Conservation (phyloP, 2,888 invertebrate species). For the Lasioglossum villosulum region DNA sequence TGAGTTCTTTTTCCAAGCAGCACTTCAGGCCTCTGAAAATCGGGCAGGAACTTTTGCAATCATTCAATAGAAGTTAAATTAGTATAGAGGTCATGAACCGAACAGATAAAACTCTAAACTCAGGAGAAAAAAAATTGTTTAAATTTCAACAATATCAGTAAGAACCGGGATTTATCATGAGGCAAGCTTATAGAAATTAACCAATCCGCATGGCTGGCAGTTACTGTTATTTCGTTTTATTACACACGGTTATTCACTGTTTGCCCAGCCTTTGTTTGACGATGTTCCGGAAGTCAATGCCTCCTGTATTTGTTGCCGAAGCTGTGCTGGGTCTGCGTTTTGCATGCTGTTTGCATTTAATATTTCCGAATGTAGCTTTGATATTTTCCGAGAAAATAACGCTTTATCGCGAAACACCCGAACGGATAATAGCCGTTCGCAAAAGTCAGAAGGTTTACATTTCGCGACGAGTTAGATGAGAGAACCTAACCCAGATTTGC, state of each 20-base stretch:
- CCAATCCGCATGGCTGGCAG: slow-evolving; percentile 5
- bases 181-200: slow-evolving; percentile 9
- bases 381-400: slow-evolving; percentile 46
- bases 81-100: not conserved
- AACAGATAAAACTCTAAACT: not conserved
- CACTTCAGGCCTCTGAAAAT: not conserved
- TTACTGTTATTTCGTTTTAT: slow-evolving; percentile 49
- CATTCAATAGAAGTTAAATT: not conserved
- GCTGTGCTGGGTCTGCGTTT: slow-evolving; percentile 22
- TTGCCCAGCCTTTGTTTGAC: slow-evolving; percentile 35
- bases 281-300: slow-evolving; percentile 17
- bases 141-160: not conserved
- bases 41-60: not conserved
- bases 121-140: not conserved
- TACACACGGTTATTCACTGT: slow-evolving; percentile 25
- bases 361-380: slow-evolving; percentile 38
- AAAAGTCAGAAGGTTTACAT: slow-evolving; percentile 8
- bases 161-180: not conserved
- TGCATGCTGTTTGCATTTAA: slow-evolving; percentile 44
- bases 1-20: not conserved
- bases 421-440: slow-evolving; percentile 14
- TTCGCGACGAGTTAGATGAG: not conserved
- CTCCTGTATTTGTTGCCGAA: slow-evolving; percentile 35
- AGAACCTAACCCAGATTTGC: too few relatives aligned
- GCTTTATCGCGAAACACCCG: slow-evolving; percentile 23